Evolutionary conservation across 1,140 invertebrate species (phyloP), one percentile per base, ranked within the genome.

Genomic region (Nilaparvata lugens): DNA sequence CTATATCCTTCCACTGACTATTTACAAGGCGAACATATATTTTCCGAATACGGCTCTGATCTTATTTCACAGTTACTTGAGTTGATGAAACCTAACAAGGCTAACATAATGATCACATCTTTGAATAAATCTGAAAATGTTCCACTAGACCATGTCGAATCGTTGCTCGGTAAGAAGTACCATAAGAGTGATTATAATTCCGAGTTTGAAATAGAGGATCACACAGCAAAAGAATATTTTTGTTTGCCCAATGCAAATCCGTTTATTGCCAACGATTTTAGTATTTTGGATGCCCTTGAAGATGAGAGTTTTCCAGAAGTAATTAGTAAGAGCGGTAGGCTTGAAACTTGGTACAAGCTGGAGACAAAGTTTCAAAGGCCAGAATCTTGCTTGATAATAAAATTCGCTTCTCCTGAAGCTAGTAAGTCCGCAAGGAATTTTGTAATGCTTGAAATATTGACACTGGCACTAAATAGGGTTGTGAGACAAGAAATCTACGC

Each of bases 351-450:
- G 91, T 93, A 87, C 72, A 86, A 89, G 59, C 83, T 86, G 53
- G 93, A 96, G 72, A 81, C 86, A 40, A 90, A 88, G 68, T 96
- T 93, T 72, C 76, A 85, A 4, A 75, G 91, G n/a, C 93, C 93
- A 0, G 87, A 87, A 56, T 87, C 83, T 0, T 83, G 82, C 63
- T 81, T 91, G 58, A 78, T 82, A 64, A 83, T 91, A 66, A 82
- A 87, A 72, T 81, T 94, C 51, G 81, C 87, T 45, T 85, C 83
- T 42, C 84, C 87, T 9, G 65, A 85, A 23, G 75, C 80, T 25
- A 67, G 78, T 14, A 73, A 80, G 48, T 81, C 79, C 23, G 73
- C 82, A 2, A 73, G 82, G 68, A 84, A 81, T 62, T 68, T 76
- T 40, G 76, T 74, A 5, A 71, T 87, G 74, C 69, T 79, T 63